phyloP scores from a whole-genome alignment of 35 echinoderm and acorn worm genomes.

The Anneissia japonica region DNA sequence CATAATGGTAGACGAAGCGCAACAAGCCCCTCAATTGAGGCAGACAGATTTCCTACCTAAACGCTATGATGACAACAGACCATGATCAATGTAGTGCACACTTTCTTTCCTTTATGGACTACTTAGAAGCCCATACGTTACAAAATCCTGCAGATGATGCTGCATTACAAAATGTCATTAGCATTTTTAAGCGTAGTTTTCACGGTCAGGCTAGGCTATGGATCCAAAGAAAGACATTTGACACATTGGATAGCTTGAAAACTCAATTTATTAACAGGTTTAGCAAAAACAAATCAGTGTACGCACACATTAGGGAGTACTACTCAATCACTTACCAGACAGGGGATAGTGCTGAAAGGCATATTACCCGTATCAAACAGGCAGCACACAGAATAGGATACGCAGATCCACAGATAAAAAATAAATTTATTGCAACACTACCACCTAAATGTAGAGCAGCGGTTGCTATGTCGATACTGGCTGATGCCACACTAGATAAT shows the following conservation, averaged over 20 bases:
- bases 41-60: too few relatives aligned
- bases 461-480: neutral
- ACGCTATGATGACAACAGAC: too few relatives aligned
- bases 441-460: neutral
- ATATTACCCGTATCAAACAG: neutral
- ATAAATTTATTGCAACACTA: neutral
- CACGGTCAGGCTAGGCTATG: neutral
- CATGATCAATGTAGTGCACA: too few relatives aligned
- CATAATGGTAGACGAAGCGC: too few relatives aligned
- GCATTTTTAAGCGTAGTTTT: too few relatives aligned
- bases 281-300: neutral
- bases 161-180: too few relatives aligned
- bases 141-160: too few relatives aligned
- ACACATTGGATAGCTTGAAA: neutral
- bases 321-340: neutral
- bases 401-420: neutral
- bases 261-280: constrained; percentile 12
- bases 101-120: too few relatives aligned
- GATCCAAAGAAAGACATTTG: constrained; percentile 2
- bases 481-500: neutral
- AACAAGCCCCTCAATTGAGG: too few relatives aligned
- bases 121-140: too few relatives aligned
- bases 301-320: neutral
- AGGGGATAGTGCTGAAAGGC: neutral
- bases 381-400: neutral